Percentiles rank a stretch among this genome's conserved stretches.
phyloP scores from a whole-genome alignment of 2,888 invertebrate genomes.

The Malachius bipustulatus region DNA sequence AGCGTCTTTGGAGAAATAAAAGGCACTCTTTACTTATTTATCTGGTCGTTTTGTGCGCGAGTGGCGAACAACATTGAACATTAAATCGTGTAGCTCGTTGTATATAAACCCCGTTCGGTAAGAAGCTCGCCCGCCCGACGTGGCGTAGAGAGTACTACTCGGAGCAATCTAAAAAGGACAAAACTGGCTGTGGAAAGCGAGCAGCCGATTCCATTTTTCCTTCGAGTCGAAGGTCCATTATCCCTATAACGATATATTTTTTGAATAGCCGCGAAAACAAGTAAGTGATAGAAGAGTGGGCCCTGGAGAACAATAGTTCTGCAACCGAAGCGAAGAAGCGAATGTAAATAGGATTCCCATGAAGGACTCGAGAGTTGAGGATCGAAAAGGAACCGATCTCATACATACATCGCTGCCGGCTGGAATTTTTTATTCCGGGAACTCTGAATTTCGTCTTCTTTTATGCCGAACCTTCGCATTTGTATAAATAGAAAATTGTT shows the following conservation, averaged over 20 bases:
- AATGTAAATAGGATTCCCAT: conserved; percentile 28
- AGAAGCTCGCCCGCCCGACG: too few species aligned
- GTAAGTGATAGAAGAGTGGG: conserved; percentile 30
- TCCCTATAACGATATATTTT: conserved; percentile 26
- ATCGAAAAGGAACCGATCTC: conserved; percentile 17
- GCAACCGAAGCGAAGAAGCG: conserved; percentile 23
- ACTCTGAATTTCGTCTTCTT: conserved; percentile 1
- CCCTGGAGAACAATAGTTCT: conserved; percentile 28
- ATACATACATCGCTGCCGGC: conserved; percentile 19
- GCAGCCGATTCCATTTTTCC: conserved; percentile 21
- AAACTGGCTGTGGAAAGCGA: too few species aligned
- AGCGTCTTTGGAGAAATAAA: too few species aligned
- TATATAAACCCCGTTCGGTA: too few species aligned
- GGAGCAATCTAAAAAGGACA: too few species aligned
- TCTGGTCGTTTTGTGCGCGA: too few species aligned
- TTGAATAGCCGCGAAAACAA: conserved; percentile 26
- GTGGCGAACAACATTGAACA: too few species aligned
- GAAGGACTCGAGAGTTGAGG: conserved; percentile 16
- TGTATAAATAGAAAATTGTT: not conserved
- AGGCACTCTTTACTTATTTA: too few species aligned
- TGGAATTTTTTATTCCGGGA: conserved; percentile 19
- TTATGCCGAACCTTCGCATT: not conserved
- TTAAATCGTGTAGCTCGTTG: too few species aligned
- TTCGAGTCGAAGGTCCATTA: conserved; percentile 24
- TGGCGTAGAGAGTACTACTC: too few species aligned